Evolutionary conservation across 2,888 invertebrate species (phyloP), one percentile per base, ranked within the genome.

Genomic region (Drosophila meridiana): DNA sequence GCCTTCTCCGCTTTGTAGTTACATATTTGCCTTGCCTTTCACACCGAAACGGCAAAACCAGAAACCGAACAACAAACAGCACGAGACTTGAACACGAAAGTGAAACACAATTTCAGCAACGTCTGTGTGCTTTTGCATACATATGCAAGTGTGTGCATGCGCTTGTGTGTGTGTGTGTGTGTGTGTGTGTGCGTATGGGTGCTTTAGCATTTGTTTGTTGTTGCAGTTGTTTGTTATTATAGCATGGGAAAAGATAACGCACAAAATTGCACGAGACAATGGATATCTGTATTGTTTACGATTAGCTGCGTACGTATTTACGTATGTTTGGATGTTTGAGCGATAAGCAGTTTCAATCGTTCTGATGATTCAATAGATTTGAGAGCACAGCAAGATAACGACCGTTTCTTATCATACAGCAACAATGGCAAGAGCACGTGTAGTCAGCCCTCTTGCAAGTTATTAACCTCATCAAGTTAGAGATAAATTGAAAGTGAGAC

Each of bases 1-100:
- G 63, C 48, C 57, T 62, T 73, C 56, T 68, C 53, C 61, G 72
- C 69, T 77, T 61, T 73, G 73, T 77, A 65, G 80, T 67, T 80
- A 76, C 77, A 77, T 77, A 76, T 77, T 68, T 71, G 76, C 72
- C 69, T 73, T 83, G 73, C 77, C 70, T 83, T 63, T 75, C 72
- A 82, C 76, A 55, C 71, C 69, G 72, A 68, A 81, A 47, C 71
- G 60, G 71, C 62, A 77, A 78, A 84, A 84, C 75, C 78, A 73
- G 68, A 82, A 71, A 78, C 74, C 76, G 63, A 80, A 67, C 52
- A 68, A 72, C 78, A 78, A 84, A 74, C 73, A 67, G 85, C 89
- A 86, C 85, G 87, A 88, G 85, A 85, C 89, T 78, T 65, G 43
- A 69, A 76, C 80, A 89, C 78, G 86, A 86, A 86, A 86, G 89